A percentile compares a stretch with the other conserved stretches of the same genome.
Evolutionary conservation across 2,113 vertebrate genomes (phyloP).

Genomic region (Tenrec ecaudatus): DNA sequence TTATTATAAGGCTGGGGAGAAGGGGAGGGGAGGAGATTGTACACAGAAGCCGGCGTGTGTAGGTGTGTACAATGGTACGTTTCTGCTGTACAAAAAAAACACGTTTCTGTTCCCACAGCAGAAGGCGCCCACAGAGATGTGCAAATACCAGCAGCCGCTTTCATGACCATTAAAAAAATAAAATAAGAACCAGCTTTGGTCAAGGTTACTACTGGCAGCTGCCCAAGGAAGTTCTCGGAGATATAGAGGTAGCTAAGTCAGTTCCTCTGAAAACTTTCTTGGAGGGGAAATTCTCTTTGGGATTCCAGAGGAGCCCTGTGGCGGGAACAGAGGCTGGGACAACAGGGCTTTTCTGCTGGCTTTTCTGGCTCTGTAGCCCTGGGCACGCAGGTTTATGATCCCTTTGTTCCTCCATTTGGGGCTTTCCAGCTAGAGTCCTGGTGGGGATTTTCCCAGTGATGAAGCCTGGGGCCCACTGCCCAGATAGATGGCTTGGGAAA

Average conservation of each 20-base stretch:
- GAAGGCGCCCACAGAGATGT: constrained; percentile 49
- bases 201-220: background rate
- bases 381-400: accelerated
- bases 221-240: background rate
- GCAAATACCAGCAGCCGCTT: background rate
- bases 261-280: background rate
- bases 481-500: background rate
- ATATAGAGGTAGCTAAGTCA: background rate
- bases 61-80: constrained; percentile 33
- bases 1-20: constrained; percentile 58
- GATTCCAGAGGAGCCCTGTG: background rate
- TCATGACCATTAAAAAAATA: background rate
- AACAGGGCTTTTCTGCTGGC: background rate
- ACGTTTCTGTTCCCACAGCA: constrained; percentile 47
- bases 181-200: background rate
- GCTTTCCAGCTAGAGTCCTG: constrained; percentile 31
- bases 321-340: background rate
- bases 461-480: background rate
- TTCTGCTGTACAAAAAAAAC: constrained; percentile 45
- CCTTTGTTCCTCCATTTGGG: background rate
- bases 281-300: background rate
- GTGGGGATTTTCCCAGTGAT: constrained; percentile 43
- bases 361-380: background rate
- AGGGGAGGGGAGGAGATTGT: constrained; percentile 19
- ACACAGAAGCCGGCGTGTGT: constrained; percentile 39